A percentile compares a stretch with the other conserved stretches of the same genome.
phyloP scores from a whole-genome alignment of 2,113 vertebrate genomes.

The Leptodactylus fuscus region DNA sequence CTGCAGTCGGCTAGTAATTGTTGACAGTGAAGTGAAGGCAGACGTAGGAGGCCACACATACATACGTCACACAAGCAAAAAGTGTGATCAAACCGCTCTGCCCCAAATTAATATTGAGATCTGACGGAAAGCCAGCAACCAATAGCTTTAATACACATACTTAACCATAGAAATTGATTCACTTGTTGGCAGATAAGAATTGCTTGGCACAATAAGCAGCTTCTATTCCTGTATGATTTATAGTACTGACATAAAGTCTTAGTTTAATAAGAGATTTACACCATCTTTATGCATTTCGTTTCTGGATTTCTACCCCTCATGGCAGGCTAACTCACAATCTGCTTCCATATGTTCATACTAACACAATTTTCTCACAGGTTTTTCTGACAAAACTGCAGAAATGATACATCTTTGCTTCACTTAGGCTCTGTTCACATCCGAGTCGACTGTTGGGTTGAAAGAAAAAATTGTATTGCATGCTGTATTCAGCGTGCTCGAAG shows the following conservation, averaged over 20 bases:
- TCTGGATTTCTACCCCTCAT: not conserved
- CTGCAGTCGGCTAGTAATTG: constrained; percentile 20
- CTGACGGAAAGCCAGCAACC: constrained; percentile 18
- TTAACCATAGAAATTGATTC: constrained; percentile 16
- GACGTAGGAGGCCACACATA: not conserved
- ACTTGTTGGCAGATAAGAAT: constrained; percentile 23
- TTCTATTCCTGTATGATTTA: not conserved
- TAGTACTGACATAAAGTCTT: not conserved
- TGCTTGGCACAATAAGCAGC: not conserved
- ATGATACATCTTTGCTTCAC: too few relatives aligned
- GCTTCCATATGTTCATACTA: not conserved
- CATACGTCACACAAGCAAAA: not conserved
- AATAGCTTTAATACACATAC: not conserved
- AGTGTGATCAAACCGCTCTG: not conserved
- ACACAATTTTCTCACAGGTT: not conserved
- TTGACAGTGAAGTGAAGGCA: constrained; percentile 3
- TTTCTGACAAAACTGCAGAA: not conserved
- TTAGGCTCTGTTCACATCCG: not conserved
- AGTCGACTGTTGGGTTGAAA: too few relatives aligned
- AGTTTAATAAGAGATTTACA: not conserved
- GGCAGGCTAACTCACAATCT: not conserved
- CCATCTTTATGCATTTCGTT: not conserved
- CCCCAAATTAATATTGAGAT: not conserved
- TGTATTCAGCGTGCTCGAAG: too few relatives aligned
- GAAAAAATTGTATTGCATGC: too few relatives aligned